phyloP scores from a whole-genome alignment of 2,797 vertebrate genomes.

The Halcyon badia region DNA sequence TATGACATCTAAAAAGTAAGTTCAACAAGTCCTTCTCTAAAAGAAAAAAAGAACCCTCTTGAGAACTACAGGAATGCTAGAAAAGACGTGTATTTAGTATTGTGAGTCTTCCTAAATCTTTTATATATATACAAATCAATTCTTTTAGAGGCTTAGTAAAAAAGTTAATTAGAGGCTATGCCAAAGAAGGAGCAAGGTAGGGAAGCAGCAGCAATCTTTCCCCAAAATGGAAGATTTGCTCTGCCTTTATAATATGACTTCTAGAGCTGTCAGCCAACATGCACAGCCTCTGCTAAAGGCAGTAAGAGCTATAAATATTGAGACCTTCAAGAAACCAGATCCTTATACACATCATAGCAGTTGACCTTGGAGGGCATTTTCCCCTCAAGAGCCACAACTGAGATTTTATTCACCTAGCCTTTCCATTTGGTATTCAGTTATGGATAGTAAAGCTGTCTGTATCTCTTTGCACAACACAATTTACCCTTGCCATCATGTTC shows the following conservation, averaged over 20 bases:
- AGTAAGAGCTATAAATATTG: neutral
- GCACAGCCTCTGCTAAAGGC: neutral
- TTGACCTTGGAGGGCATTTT: constrained; percentile 3
- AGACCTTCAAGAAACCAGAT: neutral
- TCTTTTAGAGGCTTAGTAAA: neutral
- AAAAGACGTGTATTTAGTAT: neutral
- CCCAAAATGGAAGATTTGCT: neutral
- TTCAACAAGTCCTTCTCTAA: neutral
- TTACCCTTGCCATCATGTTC: neutral
- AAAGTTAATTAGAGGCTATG: neutral
- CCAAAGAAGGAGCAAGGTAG: neutral
- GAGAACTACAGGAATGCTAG: neutral
- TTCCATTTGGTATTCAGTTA: neutral
- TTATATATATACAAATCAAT: neutral
- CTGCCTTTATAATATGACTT: neutral
- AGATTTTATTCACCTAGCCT: neutral
- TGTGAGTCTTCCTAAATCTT: neutral
- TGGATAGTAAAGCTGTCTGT: neutral
- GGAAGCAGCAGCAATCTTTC: neutral
- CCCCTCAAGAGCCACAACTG: neutral
- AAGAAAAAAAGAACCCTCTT: rapidly evolving
- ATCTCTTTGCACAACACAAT: neutral
- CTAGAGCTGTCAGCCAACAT: neutral
- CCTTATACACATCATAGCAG: neutral
- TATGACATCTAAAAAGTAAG: neutral